Evolutionary conservation across 2,797 vertebrate genomes (phyloP).

Genomic region (Brotogeris chrysoptera): DNA sequence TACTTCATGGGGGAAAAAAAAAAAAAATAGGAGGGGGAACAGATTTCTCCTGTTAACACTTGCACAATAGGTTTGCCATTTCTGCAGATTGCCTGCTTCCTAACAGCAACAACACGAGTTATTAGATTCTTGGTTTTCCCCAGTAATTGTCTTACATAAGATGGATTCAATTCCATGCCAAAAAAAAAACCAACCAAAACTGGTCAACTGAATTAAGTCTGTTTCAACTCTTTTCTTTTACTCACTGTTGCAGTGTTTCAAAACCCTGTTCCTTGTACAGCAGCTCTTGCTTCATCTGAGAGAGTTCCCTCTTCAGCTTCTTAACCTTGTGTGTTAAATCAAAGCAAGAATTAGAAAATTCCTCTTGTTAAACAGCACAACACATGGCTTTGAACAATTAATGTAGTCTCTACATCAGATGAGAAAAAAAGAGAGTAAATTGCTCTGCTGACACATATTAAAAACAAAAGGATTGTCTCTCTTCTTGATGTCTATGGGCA

Average conservation of each 20-base stretch:
- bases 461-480: conserved; percentile 29
- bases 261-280: conserved; percentile 87
- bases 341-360: conserved; percentile 48
- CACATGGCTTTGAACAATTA: conserved; percentile 42
- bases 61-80: not conserved
- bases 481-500: conserved; percentile 32
- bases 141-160: not conserved
- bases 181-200: not conserved
- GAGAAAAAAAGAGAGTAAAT: conserved; percentile 24
- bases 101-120: not conserved
- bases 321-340: conserved; percentile 81
- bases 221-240: conserved; percentile 57
- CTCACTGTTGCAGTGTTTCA: conserved; percentile 86
- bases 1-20: not conserved
- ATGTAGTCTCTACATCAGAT: not conserved
- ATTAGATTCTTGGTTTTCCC: not conserved
- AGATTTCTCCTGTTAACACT: not conserved
- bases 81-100: not conserved
- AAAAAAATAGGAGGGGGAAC: not conserved
- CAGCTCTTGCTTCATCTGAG: conserved; percentile 87
- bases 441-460: conserved; percentile 51
- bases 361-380: not conserved
- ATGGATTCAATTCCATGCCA: not conserved
- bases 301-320: conserved; percentile 85
- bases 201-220: not conserved